Conservation (phyloP, 1,140 invertebrate species). For the Phymorhynchus buccinoides region DNA sequence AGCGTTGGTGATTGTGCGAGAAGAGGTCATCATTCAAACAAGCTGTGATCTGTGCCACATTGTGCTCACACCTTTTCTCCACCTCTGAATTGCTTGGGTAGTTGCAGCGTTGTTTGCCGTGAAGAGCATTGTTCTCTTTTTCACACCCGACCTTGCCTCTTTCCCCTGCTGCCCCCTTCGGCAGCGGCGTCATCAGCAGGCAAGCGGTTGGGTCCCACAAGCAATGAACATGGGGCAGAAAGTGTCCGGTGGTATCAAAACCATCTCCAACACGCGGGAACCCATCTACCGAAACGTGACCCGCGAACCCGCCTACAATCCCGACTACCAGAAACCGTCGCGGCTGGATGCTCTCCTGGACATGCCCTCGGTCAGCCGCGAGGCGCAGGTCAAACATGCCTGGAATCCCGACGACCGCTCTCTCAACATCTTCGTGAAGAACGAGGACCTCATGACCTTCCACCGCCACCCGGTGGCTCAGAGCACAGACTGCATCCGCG, state of each 20-base stretch:
- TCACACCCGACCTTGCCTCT: background rate
- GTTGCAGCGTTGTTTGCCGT: too few species aligned
- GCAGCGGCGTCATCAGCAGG: background rate
- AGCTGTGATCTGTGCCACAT: background rate
- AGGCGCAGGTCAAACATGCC: slow-evolving; percentile 91
- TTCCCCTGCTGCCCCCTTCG: background rate
- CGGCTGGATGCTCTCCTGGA: slow-evolving; percentile 95
- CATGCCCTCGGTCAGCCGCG: slow-evolving; percentile 91
- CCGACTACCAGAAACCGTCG: slow-evolving; percentile 80
- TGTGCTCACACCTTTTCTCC: too few species aligned
- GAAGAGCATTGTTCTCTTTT: too few species aligned
- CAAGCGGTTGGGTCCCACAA: slow-evolving; percentile 47
- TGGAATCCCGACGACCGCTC: slow-evolving; percentile 98
- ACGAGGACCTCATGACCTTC: slow-evolving; percentile 98
- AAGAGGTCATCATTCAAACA: too few species aligned
- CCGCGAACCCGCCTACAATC: slow-evolving; percentile 70
- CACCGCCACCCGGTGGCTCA: slow-evolving; percentile 99
- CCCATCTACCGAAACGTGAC: slow-evolving; percentile 66
- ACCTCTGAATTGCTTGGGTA: too few species aligned
- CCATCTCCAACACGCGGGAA: slow-evolving; percentile 65
- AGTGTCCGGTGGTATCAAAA: slow-evolving; percentile 75
- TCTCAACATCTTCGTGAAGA: slow-evolving; percentile 99
- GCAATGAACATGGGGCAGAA: slow-evolving; percentile 76
- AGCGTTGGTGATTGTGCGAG: too few species aligned
- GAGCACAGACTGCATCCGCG: slow-evolving; percentile 98